Percentiles rank a stretch among this genome's conserved stretches.
Evolutionary conservation across 2,888 invertebrate genomes (phyloP).

Genomic region (Polia nebulosa): DNA sequence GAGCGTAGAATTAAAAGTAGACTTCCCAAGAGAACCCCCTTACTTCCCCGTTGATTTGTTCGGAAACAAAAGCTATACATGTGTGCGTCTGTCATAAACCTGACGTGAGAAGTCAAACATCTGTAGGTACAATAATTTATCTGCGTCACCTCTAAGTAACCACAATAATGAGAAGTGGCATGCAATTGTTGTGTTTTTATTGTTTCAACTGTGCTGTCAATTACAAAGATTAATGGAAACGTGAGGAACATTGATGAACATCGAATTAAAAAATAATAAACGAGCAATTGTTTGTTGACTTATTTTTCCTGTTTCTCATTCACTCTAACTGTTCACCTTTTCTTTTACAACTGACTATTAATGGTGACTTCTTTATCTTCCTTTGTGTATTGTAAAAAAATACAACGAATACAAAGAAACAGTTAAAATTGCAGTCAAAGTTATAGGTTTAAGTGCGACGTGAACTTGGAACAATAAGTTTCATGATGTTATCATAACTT

Average conservation of each 20-base stretch:
- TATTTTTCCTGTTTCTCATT: slow-evolving; percentile 27
- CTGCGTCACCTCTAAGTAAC: slow-evolving; percentile 51
- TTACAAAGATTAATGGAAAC: slow-evolving; percentile 46
- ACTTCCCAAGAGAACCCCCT: background rate
- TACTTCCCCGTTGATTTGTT: background rate
- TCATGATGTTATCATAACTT: slow-evolving; percentile 16
- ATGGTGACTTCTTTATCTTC: background rate
- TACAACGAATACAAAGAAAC: slow-evolving; percentile 18
- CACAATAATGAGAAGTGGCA: slow-evolving; percentile 48
- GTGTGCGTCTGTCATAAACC: slow-evolving; percentile 17
- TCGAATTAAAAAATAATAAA: slow-evolving; percentile 24
- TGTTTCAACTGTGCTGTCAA: slow-evolving; percentile 52
- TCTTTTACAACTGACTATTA: background rate
- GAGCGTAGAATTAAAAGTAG: background rate
- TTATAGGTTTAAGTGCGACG: slow-evolving; percentile 21
- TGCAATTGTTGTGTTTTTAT: slow-evolving; percentile 55
- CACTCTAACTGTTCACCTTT: slow-evolving; percentile 18
- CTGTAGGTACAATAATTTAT: slow-evolving; percentile 25
- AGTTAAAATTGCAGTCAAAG: slow-evolving; percentile 22
- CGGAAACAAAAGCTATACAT: background rate
- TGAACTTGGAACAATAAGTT: slow-evolving; percentile 20
- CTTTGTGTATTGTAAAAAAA: slow-evolving; percentile 17
- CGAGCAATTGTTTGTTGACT: slow-evolving; percentile 25
- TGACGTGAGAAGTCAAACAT: slow-evolving; percentile 26
- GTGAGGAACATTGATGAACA: slow-evolving; percentile 33